Evolutionary conservation across 2,113 vertebrate genomes (phyloP), one percentile per base, ranked within the genome.

Genomic region (Phrynosoma blainvillii): DNA sequence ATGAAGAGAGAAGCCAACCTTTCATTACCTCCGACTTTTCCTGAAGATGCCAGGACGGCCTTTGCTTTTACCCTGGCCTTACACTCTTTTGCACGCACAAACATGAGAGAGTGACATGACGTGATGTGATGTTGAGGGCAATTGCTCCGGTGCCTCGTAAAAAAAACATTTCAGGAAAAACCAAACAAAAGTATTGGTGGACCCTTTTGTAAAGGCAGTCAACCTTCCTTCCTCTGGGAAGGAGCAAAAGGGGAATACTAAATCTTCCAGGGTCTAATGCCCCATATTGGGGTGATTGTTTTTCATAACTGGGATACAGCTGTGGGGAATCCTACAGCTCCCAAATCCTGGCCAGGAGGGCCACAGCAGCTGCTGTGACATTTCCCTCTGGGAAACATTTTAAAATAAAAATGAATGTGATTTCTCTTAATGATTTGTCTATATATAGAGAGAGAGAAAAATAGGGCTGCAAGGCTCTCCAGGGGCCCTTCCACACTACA

Each of bases 11-110:
- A 30, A 71, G 68, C 25, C 10, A 56, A 21, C 59, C 47, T 88
- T 83, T 76, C 42, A 78, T 88, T 83, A 84, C 81, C 87, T 88
- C 87, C 79, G 62, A 77, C 32, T 56, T 88, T 88, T 70, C 81
- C 71, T 70, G 65, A 88, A 83, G 81, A 77, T 36, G 16, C 74
- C 3, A 3, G 42, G 30, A 68, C 47, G 59, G 78, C 32, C 8
- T 56, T 84, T 81, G 32, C 59, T 25, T 68, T 23, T 70, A 13
- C 81, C 87, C 81, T 78, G 86, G 32, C 25, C 8, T 82, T 40
- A 62, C 79, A 82, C 54, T 47, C 62, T 36, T 84, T 56, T 74
- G 71, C 62, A 68, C 75, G 4, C 42, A 36, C 16, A 73, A 52
- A 30, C 21, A 32, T 65, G 30, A 42, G 32, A 40, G 56, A 25